Conservation (phyloP, 1,140 invertebrate species). For the Andricus grossulariae region DNA sequence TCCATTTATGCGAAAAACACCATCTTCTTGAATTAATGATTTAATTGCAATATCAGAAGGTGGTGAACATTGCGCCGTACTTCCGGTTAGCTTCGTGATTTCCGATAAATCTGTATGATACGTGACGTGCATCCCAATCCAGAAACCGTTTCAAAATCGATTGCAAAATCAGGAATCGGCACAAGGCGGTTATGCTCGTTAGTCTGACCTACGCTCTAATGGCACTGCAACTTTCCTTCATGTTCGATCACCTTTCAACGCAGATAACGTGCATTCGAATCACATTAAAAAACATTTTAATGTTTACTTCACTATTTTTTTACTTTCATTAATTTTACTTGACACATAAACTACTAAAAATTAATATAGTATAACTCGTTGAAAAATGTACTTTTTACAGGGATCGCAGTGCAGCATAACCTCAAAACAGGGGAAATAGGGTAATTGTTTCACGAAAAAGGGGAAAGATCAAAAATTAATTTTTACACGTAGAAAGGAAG, state of each 20-base stretch:
- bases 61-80: slow-evolving; percentile 42
- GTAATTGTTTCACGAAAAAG: too few species aligned
- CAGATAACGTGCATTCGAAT: slow-evolving; percentile 6
- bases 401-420: too few species aligned
- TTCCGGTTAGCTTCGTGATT: slow-evolving; percentile 46
- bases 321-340: too few species aligned
- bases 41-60: slow-evolving; percentile 46
- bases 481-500: too few species aligned
- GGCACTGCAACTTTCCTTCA: slow-evolving; percentile 18
- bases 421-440: too few species aligned
- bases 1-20: slow-evolving; percentile 49
- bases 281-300: background rate
- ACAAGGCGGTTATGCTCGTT: slow-evolving; percentile 49
- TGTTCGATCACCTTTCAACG: slow-evolving; percentile 12
- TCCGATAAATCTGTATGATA: slow-evolving; percentile 47
- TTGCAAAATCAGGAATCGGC: slow-evolving; percentile 46
- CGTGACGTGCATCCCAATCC: slow-evolving; percentile 47
- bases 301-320: background rate
- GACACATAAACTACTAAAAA: too few species aligned
- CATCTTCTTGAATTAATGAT: slow-evolving; percentile 30
- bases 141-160: slow-evolving; percentile 47
- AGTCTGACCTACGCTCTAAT: slow-evolving; percentile 24
- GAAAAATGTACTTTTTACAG: too few species aligned
- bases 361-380: too few species aligned
- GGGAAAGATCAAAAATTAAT: too few species aligned